Base-by-base conservation (phyloP, 2,888 invertebrate species). In the Chrysodeixis includens region DNA sequence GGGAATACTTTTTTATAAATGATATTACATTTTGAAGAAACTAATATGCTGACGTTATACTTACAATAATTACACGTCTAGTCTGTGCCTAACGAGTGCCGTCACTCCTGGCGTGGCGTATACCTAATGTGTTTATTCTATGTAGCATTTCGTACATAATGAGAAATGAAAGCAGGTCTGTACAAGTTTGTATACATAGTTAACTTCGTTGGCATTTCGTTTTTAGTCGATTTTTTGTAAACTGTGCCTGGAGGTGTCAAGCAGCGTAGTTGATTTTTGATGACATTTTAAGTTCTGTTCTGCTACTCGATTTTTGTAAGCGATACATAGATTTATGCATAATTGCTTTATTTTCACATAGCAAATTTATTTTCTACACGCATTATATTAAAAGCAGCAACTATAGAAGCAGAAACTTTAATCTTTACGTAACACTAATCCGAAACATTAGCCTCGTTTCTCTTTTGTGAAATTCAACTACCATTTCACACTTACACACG, bases 11-110 rank as follows among this genome's bases (percentile, higher is more conserved):
- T 49, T 49, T 9, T 18, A 16, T 46, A 16, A 7, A 1, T 44
- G 9, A 9, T 49, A 20, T 9, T 18, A 52, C 51, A 51, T 30
- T 59, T 30, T 12, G 30, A 56, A 60, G 26, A 20, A 16, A 35
- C 32, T 69, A 16, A 74, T 65, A 10, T 81, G 75, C 76, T 62
- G 64, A 74, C 84, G 60, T 30, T 82, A 81, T 81, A 57, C 69
- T 76, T 74, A 79, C 69, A 63, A 77, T 84, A 83, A 84, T 84
- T 74, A 83, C 74, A 78, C 69, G 84, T 83, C 82, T 81, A 79
- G 82, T 77, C 81, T 77, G 75, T 57, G 63, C 72, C 75, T 82
- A 83, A 83, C 83, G 80, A 84, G 80, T 72, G 71, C 71, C 63
- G 70, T 78, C 78, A 78, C 70, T 76, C 69, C 75, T 67, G 69